Percentiles rank a stretch among this genome's conserved stretches.
Conservation (phyloP, 2,113 vertebrate genomes). For the Nesogale talazaci region DNA sequence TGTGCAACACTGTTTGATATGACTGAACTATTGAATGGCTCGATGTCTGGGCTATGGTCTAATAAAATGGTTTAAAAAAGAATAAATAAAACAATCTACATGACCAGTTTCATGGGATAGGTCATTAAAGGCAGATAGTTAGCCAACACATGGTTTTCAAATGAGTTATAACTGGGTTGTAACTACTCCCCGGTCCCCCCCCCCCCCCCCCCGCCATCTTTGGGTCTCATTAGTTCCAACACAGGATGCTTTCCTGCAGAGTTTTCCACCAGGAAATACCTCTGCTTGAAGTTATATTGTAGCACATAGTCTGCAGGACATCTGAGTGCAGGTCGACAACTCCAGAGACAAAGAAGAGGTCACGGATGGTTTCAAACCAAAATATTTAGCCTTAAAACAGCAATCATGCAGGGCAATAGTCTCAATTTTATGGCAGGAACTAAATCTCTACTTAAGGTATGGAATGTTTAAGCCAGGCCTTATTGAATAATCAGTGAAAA, state of each 20-base stretch:
- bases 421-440: constrained; percentile 44
- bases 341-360: constrained; percentile 46
- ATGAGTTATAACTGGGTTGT: background rate
- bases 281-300: constrained; percentile 45
- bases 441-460: constrained; percentile 45
- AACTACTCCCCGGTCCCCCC: background rate
- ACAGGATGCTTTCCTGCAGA: constrained; percentile 44
- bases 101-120: constrained; percentile 11
- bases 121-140: constrained; percentile 34
- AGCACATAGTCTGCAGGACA: background rate
- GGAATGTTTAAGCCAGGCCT: constrained; percentile 59
- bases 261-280: constrained; percentile 54
- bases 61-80: too few species aligned
- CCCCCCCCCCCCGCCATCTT: too few species aligned
- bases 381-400: constrained; percentile 59
- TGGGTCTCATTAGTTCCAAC: constrained; percentile 61
- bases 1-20: too few species aligned
- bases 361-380: constrained; percentile 58
- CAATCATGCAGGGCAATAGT: constrained; percentile 3
- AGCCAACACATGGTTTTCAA: constrained; percentile 49
- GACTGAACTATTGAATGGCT: too few species aligned
- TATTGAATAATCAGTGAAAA: constrained; percentile 67
- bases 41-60: too few species aligned
- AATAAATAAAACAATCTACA: constrained; percentile 28
- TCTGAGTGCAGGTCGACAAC: constrained; percentile 5